A percentile compares a stretch with the other conserved stretches of the same genome.
Conservation (phyloP, 2,113 vertebrate genomes). For the Macquaria ambigua region DNA sequence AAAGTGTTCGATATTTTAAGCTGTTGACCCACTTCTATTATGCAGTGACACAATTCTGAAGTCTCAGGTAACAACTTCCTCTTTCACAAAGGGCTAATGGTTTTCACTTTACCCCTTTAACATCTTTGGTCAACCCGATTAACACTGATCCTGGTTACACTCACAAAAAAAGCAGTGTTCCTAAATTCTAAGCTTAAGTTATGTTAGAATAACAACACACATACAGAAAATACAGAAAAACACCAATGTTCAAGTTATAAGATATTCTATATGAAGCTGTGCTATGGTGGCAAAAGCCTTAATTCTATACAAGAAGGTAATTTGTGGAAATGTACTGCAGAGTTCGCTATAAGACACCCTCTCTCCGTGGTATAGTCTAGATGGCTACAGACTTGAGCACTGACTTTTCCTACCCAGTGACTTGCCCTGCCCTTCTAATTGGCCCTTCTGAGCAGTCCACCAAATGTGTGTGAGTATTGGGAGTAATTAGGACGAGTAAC, state of each 20-base stretch:
- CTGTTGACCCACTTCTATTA: slow-evolving; percentile 2
- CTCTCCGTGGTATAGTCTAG: slow-evolving; percentile 26
- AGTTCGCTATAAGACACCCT: neutral
- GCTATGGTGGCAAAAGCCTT: neutral
- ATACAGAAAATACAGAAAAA: neutral
- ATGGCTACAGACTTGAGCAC: slow-evolving; percentile 47
- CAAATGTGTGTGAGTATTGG: slow-evolving; percentile 56
- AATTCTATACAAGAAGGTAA: slow-evolving; percentile 1
- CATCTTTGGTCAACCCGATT: neutral
- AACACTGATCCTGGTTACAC: neutral
- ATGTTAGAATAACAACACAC: neutral
- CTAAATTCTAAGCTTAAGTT: neutral
- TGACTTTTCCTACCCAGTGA: slow-evolving; percentile 56
- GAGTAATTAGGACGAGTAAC: slow-evolving; percentile 72
- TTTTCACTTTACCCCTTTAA: slow-evolving; percentile 6
- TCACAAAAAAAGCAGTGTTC: neutral
- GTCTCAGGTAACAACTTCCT: slow-evolving; percentile 18
- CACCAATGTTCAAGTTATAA: neutral
- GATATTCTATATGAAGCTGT: neutral
- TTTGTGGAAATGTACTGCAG: slow-evolving; percentile 10
- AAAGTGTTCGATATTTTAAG: slow-evolving; percentile 15
- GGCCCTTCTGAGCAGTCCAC: slow-evolving; percentile 68
- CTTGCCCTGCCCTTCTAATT: slow-evolving; percentile 72
- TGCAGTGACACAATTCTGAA: slow-evolving; percentile 1
- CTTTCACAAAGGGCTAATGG: slow-evolving; percentile 3